Evolutionary conservation across 1,140 invertebrate genomes (phyloP).

Genomic region (Trichoplusia ni): DNA sequence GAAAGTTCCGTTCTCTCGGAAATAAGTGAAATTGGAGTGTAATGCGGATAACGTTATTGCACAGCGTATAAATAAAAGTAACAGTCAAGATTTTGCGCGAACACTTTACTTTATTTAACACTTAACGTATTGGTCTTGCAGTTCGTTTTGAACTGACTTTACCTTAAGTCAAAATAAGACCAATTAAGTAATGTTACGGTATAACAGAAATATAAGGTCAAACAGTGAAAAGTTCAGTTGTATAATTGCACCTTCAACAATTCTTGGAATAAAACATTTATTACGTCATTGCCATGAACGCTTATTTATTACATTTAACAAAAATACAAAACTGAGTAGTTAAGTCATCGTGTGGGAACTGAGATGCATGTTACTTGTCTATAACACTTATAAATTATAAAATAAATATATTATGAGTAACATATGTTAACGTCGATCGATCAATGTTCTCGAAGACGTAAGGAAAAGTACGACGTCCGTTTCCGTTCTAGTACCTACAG

Average conservation of each 20-base stretch:
- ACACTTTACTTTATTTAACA: background rate
- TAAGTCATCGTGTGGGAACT: background rate
- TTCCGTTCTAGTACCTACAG: constrained; percentile 38
- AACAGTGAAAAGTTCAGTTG: no score
- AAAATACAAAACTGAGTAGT: no score
- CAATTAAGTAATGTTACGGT: no score
- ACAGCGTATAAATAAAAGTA: background rate
- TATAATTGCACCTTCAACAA: no score
- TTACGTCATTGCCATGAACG: no score
- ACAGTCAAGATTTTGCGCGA: background rate
- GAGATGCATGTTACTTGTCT: background rate
- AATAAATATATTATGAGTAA: constrained; percentile 18
- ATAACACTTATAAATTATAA: constrained; percentile 14
- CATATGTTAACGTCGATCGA: constrained; percentile 43
- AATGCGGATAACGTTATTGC: background rate
- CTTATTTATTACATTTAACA: no score
- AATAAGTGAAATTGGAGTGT: constrained; percentile 20
- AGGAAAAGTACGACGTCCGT: constrained; percentile 50
- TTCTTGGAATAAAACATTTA: no score
- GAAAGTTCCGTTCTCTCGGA: constrained; percentile 19
- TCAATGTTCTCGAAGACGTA: constrained; percentile 40
- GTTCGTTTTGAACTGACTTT: no score
- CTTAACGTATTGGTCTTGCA: background rate
- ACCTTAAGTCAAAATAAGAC: no score
- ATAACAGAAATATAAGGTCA: no score